Conservation (phyloP, 2,113 vertebrate species). For the Pachyramphus minor region DNA sequence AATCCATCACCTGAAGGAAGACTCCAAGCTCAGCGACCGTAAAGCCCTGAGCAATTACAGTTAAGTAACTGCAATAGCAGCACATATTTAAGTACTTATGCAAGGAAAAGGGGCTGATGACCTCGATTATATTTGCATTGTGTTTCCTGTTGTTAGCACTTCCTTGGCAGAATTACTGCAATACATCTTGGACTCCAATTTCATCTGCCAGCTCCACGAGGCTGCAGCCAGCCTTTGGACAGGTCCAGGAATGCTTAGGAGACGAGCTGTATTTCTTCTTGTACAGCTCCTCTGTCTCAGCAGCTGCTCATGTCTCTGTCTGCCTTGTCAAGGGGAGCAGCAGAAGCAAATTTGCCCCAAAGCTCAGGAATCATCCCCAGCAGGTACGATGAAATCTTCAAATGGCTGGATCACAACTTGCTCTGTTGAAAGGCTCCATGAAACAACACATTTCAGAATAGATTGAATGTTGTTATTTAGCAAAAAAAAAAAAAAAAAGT, state of each 20-base stretch:
- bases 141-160: constrained; percentile 58
- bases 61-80: constrained; percentile 36
- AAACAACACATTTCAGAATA: background rate
- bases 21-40: background rate
- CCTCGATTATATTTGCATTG: constrained; percentile 55
- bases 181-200: constrained; percentile 39
- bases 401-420: background rate
- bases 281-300: background rate
- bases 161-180: constrained; percentile 37
- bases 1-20: constrained; percentile 30
- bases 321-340: background rate
- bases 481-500: background rate
- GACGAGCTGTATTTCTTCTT: background rate
- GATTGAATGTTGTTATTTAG: background rate
- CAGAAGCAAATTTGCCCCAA: background rate
- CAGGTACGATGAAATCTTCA: background rate
- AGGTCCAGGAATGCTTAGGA: background rate
- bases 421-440: background rate
- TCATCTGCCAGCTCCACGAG: background rate
- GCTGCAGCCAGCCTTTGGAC: background rate
- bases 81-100: constrained; percentile 48
- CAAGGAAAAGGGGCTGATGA: constrained; percentile 42
- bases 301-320: background rate
- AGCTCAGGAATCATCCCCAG: background rate
- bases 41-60: constrained; percentile 40